Base-by-base conservation (phyloP, 2,113 vertebrate genomes). In the Podocnemis expansa region DNA sequence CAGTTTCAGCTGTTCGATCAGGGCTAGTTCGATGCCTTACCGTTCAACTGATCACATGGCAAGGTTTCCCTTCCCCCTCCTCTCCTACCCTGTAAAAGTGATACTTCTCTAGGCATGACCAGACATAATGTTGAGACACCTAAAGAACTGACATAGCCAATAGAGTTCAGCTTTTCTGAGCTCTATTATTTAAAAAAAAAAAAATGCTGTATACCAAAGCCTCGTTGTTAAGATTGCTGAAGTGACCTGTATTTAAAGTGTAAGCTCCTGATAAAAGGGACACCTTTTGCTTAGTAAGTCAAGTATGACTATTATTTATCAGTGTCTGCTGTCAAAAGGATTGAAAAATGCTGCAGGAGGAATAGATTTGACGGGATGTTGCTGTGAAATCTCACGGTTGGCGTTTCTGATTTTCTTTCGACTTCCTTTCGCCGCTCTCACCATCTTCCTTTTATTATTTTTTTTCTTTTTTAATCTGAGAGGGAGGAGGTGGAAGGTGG, bases 201-300 rank as follows among this genome's bases (percentile, higher is more conserved):
- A 90, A 93, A 96, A 91, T 98, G 97, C 97, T 98, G 96, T 98
- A 96, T 97, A 97, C 97, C 97, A 95, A 97, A 98, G 97, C 94
- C 96, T 95, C 91, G 94, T 96, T 96, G 81, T 96, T 96, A 89
- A 95, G 96, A 93, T 93, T 96, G 94, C 93, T 96, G 93, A 95
- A 94, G 92, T 97, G 96, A 97, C 97, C 96, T 92, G 85, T 95
- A 91, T 96, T 97, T 98, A 91, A 96, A 93, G 91, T 85, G 92
- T 85, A 97, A 97, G 92, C 95, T 95, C 96, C 95, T 91, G 94
- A 94, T 91, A 89, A 94, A 90, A 92, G 94, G 96, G 96, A 93
- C 7, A 91, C 93, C 93, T 97, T 98, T 97, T 96, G 96, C 95
- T 96, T 95, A 93, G 95, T 88, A 90, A 89, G 95, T 96, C 95